Evolutionary conservation across 2,888 invertebrate species (phyloP).

Genomic region (Acleris emargana): DNA sequence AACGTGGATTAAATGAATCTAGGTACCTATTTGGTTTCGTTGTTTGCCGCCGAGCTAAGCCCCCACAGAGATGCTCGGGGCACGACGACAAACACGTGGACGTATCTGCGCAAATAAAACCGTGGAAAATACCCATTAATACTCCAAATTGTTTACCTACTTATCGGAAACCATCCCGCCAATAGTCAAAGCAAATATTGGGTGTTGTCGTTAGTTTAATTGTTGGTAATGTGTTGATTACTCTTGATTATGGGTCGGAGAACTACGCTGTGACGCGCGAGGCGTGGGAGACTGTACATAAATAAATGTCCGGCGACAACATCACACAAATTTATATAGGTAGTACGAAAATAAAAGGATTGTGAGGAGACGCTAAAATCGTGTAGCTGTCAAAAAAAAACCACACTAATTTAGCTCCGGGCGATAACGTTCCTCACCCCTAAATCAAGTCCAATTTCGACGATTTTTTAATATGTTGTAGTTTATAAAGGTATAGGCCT

Average conservation of each 20-base stretch:
- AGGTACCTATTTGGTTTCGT: not conserved
- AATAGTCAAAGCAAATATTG: conserved; percentile 21
- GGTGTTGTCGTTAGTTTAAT: conserved; percentile 13
- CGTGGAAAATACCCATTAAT: conserved; percentile 44
- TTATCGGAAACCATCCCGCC: conserved; percentile 19
- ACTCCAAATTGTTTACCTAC: conserved; percentile 26
- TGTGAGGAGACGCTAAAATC: too few species aligned
- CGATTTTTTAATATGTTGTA: too few species aligned
- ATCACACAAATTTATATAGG: too few species aligned
- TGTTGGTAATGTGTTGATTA: conserved; percentile 3
- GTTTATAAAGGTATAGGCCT: too few species aligned
- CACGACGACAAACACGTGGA: conserved; percentile 63
- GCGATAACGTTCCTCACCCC: too few species aligned
- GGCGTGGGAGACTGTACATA: too few species aligned
- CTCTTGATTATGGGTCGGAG: too few species aligned
- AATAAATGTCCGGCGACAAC: too few species aligned
- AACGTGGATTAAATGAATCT: not conserved
- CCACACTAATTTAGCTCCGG: too few species aligned
- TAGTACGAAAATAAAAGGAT: too few species aligned
- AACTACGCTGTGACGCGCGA: not conserved
- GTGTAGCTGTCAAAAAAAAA: too few species aligned
- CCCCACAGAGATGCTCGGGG: conserved; percentile 46
- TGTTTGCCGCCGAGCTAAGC: conserved; percentile 46
- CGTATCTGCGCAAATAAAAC: conserved; percentile 51
- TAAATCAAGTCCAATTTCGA: too few species aligned